A percentile compares a stretch with the other conserved stretches of the same genome.
These are phyloP conservation scores for Tiliqua scincoides DNA, from an alignment of 2,113 vertebrate genomes.

Conservation along the genomic window DNA sequence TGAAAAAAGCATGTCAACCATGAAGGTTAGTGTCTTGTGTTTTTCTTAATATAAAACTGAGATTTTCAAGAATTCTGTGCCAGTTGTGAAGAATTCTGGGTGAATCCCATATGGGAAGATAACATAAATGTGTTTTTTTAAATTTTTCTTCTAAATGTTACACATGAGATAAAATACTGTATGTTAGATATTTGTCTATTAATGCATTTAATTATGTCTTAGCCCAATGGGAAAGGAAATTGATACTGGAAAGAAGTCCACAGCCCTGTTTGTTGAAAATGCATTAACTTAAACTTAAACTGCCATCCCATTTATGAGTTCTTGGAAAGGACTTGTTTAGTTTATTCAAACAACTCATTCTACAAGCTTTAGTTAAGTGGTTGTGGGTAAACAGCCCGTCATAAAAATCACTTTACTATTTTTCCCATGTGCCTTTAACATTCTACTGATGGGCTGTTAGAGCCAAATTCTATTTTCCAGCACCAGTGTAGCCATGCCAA, in stretches of 20 bases:
- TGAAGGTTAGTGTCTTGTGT: too few species aligned
- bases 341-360: neutral
- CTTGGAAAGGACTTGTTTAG: neutral
- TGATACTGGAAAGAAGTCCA: neutral
- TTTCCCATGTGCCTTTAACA: neutral
- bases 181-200: constrained; percentile 17
- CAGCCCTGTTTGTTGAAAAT: neutral
- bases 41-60: too few species aligned
- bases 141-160: neutral
- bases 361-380: neutral
- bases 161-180: constrained; percentile 8
- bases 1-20: too few species aligned
- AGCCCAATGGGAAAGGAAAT: neutral
- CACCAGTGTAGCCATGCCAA: too few species aligned
- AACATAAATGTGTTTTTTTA: too few species aligned
- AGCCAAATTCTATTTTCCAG: too few species aligned
- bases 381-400: neutral
- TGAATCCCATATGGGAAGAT: too few species aligned
- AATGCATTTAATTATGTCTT: neutral
- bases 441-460: neutral
- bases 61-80: too few species aligned
- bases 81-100: too few species aligned
- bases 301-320: neutral
- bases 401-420: neutral
- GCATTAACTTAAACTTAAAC: neutral